Evolutionary conservation across 2,113 vertebrate genomes (phyloP).

Genomic region (Nibea albiflora): DNA sequence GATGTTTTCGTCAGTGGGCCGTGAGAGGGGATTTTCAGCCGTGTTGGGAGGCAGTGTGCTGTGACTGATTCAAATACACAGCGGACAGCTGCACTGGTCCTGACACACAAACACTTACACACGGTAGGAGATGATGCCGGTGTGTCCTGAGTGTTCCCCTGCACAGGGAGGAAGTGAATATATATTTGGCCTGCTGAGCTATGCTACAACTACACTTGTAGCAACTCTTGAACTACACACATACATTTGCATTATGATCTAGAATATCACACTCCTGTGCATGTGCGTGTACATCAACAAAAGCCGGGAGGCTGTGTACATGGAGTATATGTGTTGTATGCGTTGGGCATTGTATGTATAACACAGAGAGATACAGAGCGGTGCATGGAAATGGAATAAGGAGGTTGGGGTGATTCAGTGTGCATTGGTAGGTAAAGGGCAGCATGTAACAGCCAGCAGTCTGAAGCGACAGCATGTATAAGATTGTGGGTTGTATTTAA

Average conservation of each 20-base stretch:
- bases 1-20: constrained; percentile 48
- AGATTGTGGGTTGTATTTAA: not conserved
- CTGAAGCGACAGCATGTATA: not conserved
- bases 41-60: constrained; percentile 56
- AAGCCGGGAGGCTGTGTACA: not conserved
- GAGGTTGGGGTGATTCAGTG: not conserved
- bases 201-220: not conserved
- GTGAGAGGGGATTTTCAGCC: constrained; percentile 63
- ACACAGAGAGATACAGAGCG: constrained; percentile 5
- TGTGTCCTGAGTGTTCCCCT: constrained; percentile 25
- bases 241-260: constrained; percentile 19
- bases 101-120: constrained; percentile 45
- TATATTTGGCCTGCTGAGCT: constrained; percentile 32
- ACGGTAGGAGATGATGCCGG: constrained; percentile 11
- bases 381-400: not conserved
- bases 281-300: not conserved
- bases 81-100: constrained; percentile 46
- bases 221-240: too few relatives aligned
- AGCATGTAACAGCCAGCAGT: not conserved
- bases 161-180: constrained; percentile 35
- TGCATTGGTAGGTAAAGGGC: not conserved
- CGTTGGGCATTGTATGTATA: too few relatives aligned
- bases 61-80: constrained; percentile 69
- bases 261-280: constrained; percentile 1
- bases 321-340: too few relatives aligned